Base-by-base conservation (phyloP, 2,113 vertebrate species). In the Verasper variegatus region DNA sequence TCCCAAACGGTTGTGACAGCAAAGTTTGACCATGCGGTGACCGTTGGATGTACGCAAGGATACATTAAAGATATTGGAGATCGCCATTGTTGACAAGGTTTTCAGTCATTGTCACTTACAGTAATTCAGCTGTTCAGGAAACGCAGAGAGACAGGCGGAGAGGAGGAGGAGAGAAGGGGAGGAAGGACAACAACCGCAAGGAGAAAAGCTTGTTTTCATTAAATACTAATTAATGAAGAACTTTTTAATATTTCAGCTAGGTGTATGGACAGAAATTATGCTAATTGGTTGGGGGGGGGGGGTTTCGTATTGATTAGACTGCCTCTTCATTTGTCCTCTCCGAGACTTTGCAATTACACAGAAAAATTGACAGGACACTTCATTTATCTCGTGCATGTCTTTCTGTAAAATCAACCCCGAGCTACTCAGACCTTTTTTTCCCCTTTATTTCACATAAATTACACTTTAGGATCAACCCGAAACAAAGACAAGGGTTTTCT, bases 221-320 rank as follows among this genome's bases (percentile, higher is more conserved):
- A 23, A 26, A 64, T 49, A 26, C 17, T 26, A 40, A 21, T 62
- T 37, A 60, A n/a, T 62, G 8, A 24, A 63, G 13, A 2, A 2
- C 40, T 40, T 10, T n/a, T 56, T 40, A 24, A 27, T 26, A 52
- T 20, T 52, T 26, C 47, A 12, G 10, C 47, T 0, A 12, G 27
- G n/a, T 18, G 3, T 47, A 63, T 2, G 21, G 15, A 1, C 3
- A 15, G 45, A 49, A 17, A 17, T 15, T 5, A 5, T n/a, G n/a
- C n/a, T n/a, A n/a, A n/a, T n/a, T n/a, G n/a, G n/a, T n/a, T n/a
- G n/a, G n/a, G n/a, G n/a, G n/a, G n/a, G n/a, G n/a, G n/a, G n/a
- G n/a, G n/a, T n/a, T n/a, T n/a, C n/a, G 40, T 67, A 81, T 79
- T 58, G 65, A 88, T 81, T 76, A 17, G 40, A 65, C 68, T 56